Percentiles rank a stretch among this genome's conserved stretches.
Evolutionary conservation across 1,140 invertebrate genomes (phyloP).

Genomic region (Muscidifurax raptorellus): DNA sequence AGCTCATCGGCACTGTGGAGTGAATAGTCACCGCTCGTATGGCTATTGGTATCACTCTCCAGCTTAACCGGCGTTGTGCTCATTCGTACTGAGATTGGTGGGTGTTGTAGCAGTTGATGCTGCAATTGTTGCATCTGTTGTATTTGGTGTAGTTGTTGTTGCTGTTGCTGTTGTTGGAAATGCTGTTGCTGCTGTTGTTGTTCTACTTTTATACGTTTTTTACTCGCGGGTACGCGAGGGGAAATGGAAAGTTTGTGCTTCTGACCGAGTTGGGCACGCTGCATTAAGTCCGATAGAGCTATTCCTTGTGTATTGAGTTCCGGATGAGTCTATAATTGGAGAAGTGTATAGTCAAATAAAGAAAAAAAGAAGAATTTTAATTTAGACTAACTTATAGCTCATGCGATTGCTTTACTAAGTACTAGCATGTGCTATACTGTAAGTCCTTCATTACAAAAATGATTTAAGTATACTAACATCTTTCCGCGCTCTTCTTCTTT

Average conservation of each 20-base stretch:
- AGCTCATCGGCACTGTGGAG: slow-evolving; percentile 66
- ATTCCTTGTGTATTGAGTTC: slow-evolving; percentile 79
- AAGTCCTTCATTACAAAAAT: neutral
- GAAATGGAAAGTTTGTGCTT: slow-evolving; percentile 69
- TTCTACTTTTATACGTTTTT: slow-evolving; percentile 72
- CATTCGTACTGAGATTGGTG: slow-evolving; percentile 55
- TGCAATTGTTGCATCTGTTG: slow-evolving; percentile 7
- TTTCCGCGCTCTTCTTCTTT: slow-evolving; percentile 77
- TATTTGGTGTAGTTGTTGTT: slow-evolving; percentile 64
- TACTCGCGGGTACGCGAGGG: slow-evolving; percentile 63
- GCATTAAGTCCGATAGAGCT: slow-evolving; percentile 78
- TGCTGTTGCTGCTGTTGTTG: slow-evolving; percentile 52
- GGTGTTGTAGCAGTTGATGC: slow-evolving; percentile 13
- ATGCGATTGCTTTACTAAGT: slow-evolving; percentile 33
- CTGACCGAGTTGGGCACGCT: slow-evolving; percentile 74
- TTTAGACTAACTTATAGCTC: slow-evolving; percentile 54
- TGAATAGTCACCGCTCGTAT: slow-evolving; percentile 64
- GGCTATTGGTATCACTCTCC: slow-evolving; percentile 63
- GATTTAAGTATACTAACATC: slow-evolving; percentile 74
- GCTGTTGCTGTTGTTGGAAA: slow-evolving; percentile 58
- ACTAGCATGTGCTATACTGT: too few species aligned
- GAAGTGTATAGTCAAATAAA: neutral
- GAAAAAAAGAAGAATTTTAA: slow-evolving; percentile 35
- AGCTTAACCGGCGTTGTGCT: slow-evolving; percentile 64
- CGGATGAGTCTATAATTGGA: slow-evolving; percentile 73